phyloP scores from a whole-genome alignment of 2,797 vertebrate species.

The Micropoecilia bifurca region DNA sequence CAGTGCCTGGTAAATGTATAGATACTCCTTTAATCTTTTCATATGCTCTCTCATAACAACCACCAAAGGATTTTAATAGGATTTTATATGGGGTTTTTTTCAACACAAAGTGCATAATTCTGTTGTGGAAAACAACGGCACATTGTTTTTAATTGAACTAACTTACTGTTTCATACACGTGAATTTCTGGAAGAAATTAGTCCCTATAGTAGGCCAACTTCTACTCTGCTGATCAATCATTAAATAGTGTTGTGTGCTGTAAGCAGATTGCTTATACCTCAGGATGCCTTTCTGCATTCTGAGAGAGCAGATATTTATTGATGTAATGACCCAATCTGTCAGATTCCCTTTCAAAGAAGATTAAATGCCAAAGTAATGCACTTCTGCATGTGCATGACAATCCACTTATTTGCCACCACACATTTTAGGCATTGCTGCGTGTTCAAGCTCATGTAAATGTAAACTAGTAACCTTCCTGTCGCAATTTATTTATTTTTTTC shows the following conservation, averaged over 20 bases:
- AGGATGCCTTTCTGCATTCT: conserved; percentile 2
- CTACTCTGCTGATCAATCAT: not conserved
- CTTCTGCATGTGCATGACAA: not conserved
- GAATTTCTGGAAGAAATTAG: not conserved
- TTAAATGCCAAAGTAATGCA: not conserved
- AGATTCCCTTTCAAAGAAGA: not conserved
- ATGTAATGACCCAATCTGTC: conserved; percentile 3
- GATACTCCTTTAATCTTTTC: not conserved
- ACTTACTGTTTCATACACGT: not conserved
- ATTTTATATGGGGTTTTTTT: not conserved
- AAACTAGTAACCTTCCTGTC: conserved; percentile 7
- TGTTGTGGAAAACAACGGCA: not conserved
- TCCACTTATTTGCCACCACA: not conserved
- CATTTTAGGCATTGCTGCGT: not conserved
- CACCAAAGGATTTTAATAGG: not conserved
- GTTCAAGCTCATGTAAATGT: conserved; percentile 5
- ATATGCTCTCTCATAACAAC: not conserved
- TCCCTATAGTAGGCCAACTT: not conserved
- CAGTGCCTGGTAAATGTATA: not conserved
- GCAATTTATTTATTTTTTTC: not conserved
- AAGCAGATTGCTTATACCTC: not conserved
- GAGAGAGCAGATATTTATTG: not conserved
- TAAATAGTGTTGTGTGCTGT: not conserved
- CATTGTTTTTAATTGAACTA: not conserved
- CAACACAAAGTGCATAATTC: not conserved